Evolutionary conservation across 2,888 invertebrate species (phyloP).

Genomic region (Dioctria linearis): DNA sequence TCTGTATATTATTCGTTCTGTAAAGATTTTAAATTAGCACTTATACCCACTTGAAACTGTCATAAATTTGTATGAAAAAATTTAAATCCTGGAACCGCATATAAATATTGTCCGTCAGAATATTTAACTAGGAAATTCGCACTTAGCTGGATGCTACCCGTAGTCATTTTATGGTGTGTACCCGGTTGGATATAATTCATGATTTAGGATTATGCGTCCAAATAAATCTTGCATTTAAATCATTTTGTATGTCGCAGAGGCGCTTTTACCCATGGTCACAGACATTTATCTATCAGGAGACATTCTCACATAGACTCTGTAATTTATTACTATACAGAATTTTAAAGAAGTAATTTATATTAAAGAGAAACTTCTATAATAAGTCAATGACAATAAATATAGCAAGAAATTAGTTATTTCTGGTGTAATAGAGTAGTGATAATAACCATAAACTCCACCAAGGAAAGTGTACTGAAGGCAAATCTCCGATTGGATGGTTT

Average conservation of each 20-base stretch:
- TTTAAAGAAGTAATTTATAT: background rate
- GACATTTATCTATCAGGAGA: constrained; percentile 38
- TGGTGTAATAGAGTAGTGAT: no score
- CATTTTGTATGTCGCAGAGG: constrained; percentile 48
- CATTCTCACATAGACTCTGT: constrained; percentile 4
- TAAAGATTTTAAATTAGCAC: background rate
- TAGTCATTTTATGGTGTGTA: constrained; percentile 46
- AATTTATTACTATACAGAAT: constrained; percentile 20
- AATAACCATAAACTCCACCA: no score
- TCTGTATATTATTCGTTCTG: background rate
- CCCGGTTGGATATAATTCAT: constrained; percentile 45
- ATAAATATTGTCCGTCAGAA: constrained; percentile 28
- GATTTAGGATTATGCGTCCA: constrained; percentile 56
- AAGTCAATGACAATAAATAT: no score
- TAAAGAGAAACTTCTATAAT: no score
- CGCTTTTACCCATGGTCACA: constrained; percentile 28
- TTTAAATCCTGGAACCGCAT: constrained; percentile 15
- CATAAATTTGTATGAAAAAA: constrained; percentile 25
- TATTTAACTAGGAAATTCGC: constrained; percentile 52
- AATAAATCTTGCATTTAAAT: constrained; percentile 56
- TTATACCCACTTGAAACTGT: background rate
- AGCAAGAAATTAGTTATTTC: no score
- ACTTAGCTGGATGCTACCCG: constrained; percentile 41
- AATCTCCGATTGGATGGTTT: no score
- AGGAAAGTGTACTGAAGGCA: no score